Percentiles rank a stretch among this genome's conserved stretches.
phyloP scores from a whole-genome alignment of 2,113 vertebrate species.

The Nanorana parkeri region DNA sequence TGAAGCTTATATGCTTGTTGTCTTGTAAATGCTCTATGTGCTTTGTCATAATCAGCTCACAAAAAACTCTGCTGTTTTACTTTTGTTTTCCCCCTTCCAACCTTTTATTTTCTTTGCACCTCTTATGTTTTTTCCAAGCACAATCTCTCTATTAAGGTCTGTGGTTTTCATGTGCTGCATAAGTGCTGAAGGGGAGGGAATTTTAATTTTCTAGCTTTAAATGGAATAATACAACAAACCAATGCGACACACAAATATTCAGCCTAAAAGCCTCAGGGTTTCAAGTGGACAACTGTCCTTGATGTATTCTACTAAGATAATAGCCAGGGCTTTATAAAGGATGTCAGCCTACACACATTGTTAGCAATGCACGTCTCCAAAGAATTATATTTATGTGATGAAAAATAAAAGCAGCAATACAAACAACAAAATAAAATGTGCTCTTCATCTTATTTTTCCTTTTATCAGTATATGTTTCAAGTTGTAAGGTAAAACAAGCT shows the following conservation, averaged over 20 bases:
- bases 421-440: too few relatives aligned
- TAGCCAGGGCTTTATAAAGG: background rate
- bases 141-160: constrained; percentile 12
- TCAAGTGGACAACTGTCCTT: constrained; percentile 25
- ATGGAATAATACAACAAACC: constrained; percentile 17
- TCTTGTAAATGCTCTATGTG: constrained; percentile 25
- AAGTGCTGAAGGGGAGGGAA: constrained; percentile 16
- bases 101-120: constrained; percentile 34
- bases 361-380: background rate
- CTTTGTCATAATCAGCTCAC: constrained; percentile 31
- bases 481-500: too few relatives aligned
- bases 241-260: background rate
- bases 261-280: constrained; percentile 6
- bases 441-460: too few relatives aligned
- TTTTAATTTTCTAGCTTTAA: constrained; percentile 27
- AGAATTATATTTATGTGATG: background rate
- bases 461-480: too few relatives aligned
- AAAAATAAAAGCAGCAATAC: background rate
- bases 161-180: constrained; percentile 10
- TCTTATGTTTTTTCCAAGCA: constrained; percentile 34
- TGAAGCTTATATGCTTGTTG: constrained; percentile 23
- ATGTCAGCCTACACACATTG: background rate
- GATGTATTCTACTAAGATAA: constrained; percentile 30
- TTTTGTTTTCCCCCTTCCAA: constrained; percentile 45
- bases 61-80: constrained; percentile 31